Evolutionary conservation across 2,797 vertebrate genomes (phyloP).

Genomic region (Pangasius sanitwongsei): DNA sequence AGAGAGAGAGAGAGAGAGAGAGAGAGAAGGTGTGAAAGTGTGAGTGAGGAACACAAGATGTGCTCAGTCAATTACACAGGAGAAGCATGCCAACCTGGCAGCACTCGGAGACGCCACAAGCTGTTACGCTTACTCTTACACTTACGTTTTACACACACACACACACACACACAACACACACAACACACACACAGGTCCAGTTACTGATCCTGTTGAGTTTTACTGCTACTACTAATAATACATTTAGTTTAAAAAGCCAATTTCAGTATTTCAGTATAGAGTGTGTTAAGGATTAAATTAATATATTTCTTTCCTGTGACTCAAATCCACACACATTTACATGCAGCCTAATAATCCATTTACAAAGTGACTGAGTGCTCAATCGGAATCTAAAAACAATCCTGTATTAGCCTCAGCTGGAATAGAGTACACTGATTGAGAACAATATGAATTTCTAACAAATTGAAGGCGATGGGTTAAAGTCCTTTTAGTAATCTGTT

Average conservation of each 20-base stretch:
- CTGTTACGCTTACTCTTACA: constrained; percentile 45
- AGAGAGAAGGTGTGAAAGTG: constrained; percentile 49
- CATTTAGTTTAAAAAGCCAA: not conserved
- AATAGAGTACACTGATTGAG: not conserved
- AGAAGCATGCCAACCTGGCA: constrained; percentile 64
- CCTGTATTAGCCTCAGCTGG: not conserved
- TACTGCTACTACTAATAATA: constrained; percentile 3
- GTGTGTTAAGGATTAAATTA: not conserved
- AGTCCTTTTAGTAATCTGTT: not conserved
- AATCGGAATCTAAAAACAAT: not conserved
- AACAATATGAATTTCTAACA: not conserved
- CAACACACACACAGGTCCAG: constrained; percentile 24
- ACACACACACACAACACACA: constrained; percentile 26
- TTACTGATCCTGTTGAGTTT: not conserved
- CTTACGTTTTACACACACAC: constrained; percentile 3
- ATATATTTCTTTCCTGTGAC: not conserved
- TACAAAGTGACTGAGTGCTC: not conserved
- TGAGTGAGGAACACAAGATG: constrained; percentile 63
- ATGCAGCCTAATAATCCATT: not conserved
- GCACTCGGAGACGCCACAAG: constrained; percentile 59
- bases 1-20: constrained; percentile 32
- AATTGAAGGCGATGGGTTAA: too few species aligned
- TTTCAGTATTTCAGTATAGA: not conserved
- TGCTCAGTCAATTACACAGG: constrained; percentile 68
- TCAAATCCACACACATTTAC: not conserved